Percentiles rank a stretch among this genome's conserved stretches.
Evolutionary conservation across 2,113 vertebrate genomes (phyloP).

Genomic region (Ciconia maguari): DNA sequence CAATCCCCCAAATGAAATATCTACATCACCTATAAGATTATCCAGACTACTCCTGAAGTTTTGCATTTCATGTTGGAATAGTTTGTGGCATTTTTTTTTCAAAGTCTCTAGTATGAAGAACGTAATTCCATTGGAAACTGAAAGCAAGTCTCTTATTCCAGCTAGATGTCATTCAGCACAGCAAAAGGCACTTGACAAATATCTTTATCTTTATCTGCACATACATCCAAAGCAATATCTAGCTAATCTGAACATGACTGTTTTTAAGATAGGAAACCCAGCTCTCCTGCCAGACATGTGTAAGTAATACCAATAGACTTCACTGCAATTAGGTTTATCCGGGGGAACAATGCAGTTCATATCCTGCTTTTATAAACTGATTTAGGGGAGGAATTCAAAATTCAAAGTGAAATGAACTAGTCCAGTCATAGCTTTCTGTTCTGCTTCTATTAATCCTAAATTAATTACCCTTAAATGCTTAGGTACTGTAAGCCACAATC

Average conservation of each 20-base stretch:
- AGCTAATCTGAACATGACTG: background rate
- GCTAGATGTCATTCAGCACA: background rate
- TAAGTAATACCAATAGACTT: background rate
- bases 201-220: background rate
- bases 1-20: background rate
- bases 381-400: background rate
- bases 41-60: background rate
- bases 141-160: background rate
- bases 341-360: background rate
- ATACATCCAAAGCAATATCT: background rate
- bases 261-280: background rate
- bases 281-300: background rate
- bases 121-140: background rate
- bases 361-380: background rate
- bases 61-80: background rate
- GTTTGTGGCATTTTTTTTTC: background rate
- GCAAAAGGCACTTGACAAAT: background rate
- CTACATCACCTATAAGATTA: background rate
- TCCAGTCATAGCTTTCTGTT: background rate
- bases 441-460: background rate
- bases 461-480: background rate
- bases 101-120: background rate
- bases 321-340: background rate
- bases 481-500: background rate
- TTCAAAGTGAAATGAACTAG: background rate